A percentile compares a stretch with the other conserved stretches of the same genome.
These are phyloP conservation scores for Strix uralensis DNA, from an alignment of 2,113 vertebrate genomes.

Conservation along the genomic window DNA sequence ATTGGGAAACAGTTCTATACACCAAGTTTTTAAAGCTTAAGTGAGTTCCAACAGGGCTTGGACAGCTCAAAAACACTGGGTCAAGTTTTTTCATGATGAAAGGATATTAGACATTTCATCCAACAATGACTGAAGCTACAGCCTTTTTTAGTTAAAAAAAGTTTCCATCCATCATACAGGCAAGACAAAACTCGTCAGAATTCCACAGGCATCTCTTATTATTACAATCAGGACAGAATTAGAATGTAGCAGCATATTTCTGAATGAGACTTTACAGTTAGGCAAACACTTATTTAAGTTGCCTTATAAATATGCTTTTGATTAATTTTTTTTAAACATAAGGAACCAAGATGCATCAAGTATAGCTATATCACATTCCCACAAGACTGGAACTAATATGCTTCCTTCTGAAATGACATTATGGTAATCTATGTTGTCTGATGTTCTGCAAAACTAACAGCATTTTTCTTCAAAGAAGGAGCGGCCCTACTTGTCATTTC, in stretches of 20 bases:
- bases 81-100: neutral
- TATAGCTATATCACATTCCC: neutral
- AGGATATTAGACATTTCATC: neutral
- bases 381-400: neutral
- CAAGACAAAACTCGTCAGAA: slow-evolving; percentile 40
- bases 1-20: neutral
- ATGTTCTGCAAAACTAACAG: neutral
- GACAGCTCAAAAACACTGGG: neutral
- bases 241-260: neutral
- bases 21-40: neutral
- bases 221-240: neutral
- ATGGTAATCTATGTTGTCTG: neutral
- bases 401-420: neutral
- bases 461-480: neutral
- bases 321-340: neutral
- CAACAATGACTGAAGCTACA: neutral
- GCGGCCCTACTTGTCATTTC: neutral
- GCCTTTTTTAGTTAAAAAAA: neutral
- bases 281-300: neutral
- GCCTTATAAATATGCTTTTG: neutral
- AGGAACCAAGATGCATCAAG: neutral
- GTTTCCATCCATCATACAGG: neutral
- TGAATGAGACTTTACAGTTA: neutral
- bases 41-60: neutral
- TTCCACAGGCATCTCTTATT: neutral